Base-by-base conservation (phyloP, 2,797 vertebrate genomes). In the Epinephelus coioides region DNA sequence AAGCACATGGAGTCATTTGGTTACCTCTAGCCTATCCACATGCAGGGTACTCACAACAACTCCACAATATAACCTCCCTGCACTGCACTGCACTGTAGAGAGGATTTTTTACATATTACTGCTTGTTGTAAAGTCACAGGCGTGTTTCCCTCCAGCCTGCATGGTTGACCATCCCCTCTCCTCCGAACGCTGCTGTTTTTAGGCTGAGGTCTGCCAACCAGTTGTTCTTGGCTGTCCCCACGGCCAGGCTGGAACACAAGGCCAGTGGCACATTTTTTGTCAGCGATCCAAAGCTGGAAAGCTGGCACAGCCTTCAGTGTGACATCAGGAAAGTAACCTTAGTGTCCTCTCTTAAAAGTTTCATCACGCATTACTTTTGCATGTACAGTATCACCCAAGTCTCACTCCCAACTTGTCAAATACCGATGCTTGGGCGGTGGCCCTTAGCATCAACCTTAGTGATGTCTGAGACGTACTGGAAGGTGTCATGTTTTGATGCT, bases 181-280 rank as follows among this genome's bases (percentile, higher is more conserved):
- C 53, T 65, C 12, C 17, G 15, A 56, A 59, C 3, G 23, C 47
- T n/a, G 9, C 61, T 54, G 30, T 21, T 47, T 30, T 23, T 19
- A 34, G 15, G 50, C 44, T n/a, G 30, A 59, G 68, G 57, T 68
- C 46, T 66, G 25, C 62, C 13, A 34, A 62, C 62, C 56, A 44
- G 47, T 69, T 78, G 67, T 59, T 78, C 47, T 40, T 1, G 40
- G n/a, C 14, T 13, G 55, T 70, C 61, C 56, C 46, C 46, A 18
- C 69, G 60, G 62, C 14, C 25, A 15, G 53, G 27, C 60, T n/a
- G 43, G 13, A 34, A 34, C 34, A 34, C 34, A 34, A 34, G 34
- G 34, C 34, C 34, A 34, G 34, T 34, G 34, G 63, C 11, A 25
- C 19, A n/a, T 60, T 47, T 56, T 66, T 62, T 75, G 53, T 73